Conservation (phyloP, 1,140 invertebrate species). For the Diorhabda carinulata region DNA sequence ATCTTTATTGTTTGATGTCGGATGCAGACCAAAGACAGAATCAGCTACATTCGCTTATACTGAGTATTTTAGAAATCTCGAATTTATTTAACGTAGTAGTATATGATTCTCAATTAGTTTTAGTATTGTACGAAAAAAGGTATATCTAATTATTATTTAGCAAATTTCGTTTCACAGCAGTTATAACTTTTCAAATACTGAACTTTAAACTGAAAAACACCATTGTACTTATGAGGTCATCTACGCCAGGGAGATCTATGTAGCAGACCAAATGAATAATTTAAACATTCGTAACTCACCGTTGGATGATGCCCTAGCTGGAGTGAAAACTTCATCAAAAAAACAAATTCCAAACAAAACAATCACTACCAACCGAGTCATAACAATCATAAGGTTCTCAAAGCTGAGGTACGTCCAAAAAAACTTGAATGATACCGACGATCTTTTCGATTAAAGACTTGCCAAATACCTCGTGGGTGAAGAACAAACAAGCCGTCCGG, state of each 20-base stretch:
- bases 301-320: conserved; percentile 34
- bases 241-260: conserved; percentile 15
- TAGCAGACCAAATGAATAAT: conserved; percentile 9
- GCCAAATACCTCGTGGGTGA: conserved; percentile 31
- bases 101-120: background rate
- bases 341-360: conserved; percentile 25
- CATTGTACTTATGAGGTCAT: conserved; percentile 8
- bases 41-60: too few relatives aligned
- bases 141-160: background rate
- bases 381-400: background rate
- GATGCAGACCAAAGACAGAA: too few relatives aligned
- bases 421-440: background rate
- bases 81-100: background rate
- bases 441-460: conserved; percentile 9
- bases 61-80: background rate
- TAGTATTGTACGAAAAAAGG: background rate
- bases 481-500: conserved; percentile 18
- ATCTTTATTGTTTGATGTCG: too few relatives aligned
- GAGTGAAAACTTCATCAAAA: conserved; percentile 27
- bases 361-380: conserved; percentile 2
- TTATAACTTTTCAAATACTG: background rate
- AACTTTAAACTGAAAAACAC: background rate
- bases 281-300: conserved; percentile 23
- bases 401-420: background rate
- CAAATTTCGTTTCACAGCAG: background rate